phyloP scores from a whole-genome alignment of 2,888 invertebrate genomes.

The Metellina segmentata region DNA sequence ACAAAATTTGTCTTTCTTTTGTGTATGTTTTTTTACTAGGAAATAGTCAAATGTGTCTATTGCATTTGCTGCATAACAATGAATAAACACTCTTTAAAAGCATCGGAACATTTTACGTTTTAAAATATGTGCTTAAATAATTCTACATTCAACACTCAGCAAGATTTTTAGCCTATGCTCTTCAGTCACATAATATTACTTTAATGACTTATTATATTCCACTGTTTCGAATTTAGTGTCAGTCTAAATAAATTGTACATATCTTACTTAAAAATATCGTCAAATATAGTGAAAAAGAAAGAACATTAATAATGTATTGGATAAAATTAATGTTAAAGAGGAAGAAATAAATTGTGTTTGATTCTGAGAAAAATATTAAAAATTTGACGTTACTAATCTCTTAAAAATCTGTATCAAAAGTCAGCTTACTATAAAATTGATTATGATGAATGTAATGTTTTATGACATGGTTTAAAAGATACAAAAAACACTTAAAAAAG shows the following conservation, averaged over 20 bases:
- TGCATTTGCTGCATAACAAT: neutral
- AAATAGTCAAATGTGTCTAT: neutral
- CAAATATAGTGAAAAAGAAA: neutral
- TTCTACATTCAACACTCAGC: neutral
- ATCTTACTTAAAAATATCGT: neutral
- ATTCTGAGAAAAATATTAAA: constrained; percentile 17
- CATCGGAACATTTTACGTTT: neutral
- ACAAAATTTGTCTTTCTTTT: neutral
- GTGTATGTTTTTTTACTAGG: neutral
- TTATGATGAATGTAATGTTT: constrained; percentile 39
- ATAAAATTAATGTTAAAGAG: constrained; percentile 5
- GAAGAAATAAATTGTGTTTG: constrained; percentile 15
- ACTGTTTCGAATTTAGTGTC: neutral
- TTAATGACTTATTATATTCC: neutral
- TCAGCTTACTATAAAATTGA: constrained; percentile 44
- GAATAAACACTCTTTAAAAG: neutral
- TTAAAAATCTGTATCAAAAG: constrained; percentile 56
- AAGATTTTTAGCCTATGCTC: neutral
- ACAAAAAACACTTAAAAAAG: constrained; percentile 49
- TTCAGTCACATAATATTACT: neutral
- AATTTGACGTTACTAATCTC: constrained; percentile 8
- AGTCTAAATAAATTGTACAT: constrained; percentile 9
- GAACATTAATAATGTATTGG: neutral
- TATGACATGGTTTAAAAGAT: constrained; percentile 42
- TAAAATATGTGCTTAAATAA: neutral